These are phyloP conservation scores for Eulimnadia texana DNA, from an alignment of 1,140 invertebrate species.

Conservation along the genomic window DNA sequence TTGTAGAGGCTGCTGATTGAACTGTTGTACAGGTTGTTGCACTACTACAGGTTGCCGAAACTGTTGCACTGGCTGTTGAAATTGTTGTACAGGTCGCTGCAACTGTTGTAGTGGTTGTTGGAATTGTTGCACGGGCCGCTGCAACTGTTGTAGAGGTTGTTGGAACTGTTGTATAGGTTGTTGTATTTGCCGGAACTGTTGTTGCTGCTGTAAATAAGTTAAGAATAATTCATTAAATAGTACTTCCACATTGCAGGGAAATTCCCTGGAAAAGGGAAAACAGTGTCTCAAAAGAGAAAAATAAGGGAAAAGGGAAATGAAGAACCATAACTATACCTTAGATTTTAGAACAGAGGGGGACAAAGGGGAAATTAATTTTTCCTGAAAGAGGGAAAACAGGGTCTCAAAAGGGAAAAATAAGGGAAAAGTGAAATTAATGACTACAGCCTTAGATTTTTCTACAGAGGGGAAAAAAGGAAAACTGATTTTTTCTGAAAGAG, in stretches of 20 bases:
- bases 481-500: too few species aligned
- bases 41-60: background rate
- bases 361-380: too few species aligned
- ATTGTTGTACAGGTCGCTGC: background rate
- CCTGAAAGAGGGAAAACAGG: too few species aligned
- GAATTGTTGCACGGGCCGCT: background rate
- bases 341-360: too few species aligned
- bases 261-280: background rate
- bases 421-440: too few species aligned
- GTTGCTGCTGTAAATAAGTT: background rate
- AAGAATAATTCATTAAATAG: background rate
- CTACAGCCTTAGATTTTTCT: too few species aligned
- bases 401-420: too few species aligned
- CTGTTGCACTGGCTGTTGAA: background rate
- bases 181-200: background rate
- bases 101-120: background rate
- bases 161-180: constrained; percentile 6
- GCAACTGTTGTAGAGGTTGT: background rate
- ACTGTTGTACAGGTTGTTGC: background rate
- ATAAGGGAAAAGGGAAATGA: too few species aligned
- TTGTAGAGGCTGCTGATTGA: background rate
- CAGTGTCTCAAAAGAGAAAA: too few species aligned
- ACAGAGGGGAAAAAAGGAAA: too few species aligned
- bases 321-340: too few species aligned
- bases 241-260: background rate